Evolutionary conservation across 53 echinoderm and acorn worm genomes (phyloP), one percentile per base, ranked within the genome.

Genomic region (Echinarachnius parma): DNA sequence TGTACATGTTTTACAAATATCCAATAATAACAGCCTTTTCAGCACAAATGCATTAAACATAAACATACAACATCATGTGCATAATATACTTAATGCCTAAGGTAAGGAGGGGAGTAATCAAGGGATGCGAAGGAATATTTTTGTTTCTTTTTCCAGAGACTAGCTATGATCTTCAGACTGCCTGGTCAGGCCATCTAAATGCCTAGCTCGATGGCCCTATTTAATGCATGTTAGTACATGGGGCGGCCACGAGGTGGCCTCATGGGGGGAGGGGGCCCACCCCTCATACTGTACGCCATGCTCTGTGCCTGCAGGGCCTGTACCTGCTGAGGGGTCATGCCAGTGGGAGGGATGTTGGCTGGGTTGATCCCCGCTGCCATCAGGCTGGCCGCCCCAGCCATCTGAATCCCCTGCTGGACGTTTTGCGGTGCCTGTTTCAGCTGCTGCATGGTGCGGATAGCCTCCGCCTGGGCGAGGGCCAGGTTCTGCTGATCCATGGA

Each of bases 281-380:
- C 74, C 27, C 74, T 55, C 74, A 72, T 54, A 29, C 74, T 72
- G 42, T 72, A 72, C 16, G 74, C 55, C 74, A 72, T 72, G 18
- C 56, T 56, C 34, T 72, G 74, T 25, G 74, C 74, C n/a, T 72
- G 74, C 2, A 72, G 74, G 27, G 74, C 74, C 5, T 56, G 42
- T 21, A 72, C 37, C 74, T 72, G 74, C 22, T 54, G 74, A 35
- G 55, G 44, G 58, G 34, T 56, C 74, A 72, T 72, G 32, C 56
- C 74, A 9, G 31, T 31, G 34, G 68, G 50, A 21, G 34, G 50
- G 31, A 68, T 9, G 14, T 9, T 31, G 29, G n/a, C 21, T 20
- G 68, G 68, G 15, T 49, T 68, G 34, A 68, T 49, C 14, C 74
- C 74, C 21, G 74, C 74, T 28, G 55, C 74, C 74, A 72, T 72